Base-by-base conservation (phyloP, 2,888 invertebrate genomes). In the Eucera pruinosa region DNA sequence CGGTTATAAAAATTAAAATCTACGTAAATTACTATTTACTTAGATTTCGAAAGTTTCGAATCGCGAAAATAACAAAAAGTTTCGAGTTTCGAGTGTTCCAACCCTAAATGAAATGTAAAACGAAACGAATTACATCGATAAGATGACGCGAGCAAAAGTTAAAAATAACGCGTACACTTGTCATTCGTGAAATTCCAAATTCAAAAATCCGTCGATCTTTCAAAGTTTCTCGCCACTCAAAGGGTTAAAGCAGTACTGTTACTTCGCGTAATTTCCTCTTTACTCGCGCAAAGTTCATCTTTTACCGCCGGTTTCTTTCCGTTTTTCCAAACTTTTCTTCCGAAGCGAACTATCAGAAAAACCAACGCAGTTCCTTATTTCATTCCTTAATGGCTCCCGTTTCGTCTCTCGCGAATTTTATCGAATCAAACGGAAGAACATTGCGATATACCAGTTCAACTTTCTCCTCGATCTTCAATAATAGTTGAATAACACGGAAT, bases 311-410 rank as follows among this genome's bases (percentile, higher is more conserved):
- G n/a, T 52, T 58, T 54, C 45, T 69, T 69, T 50, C 72, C 18
- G 15, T 62, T 41, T 45, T 20, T 27, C 6, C 25, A 30, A 76
- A 76, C 36, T 76, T 54, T 60, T 36, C 55, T 43, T 50, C 39
- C 18, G 7, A n/a, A 20, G 36, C 27, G 30, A n/a, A n/a, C n/a
- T n/a, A n/a, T 41, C 15, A 33, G 48, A 47, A 69, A 27, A 70
- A 71, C 23, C 30, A 9, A 30, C 18, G 20, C 48, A 18, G 30
- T 65, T 58, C 55, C 68, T 43, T 50, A 58, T 65, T 65, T 78
- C 83, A 80, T 82, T 71, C 78, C 78, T 64, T 77, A 80, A 80
- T 77, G 70, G 57, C 61, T 33, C 30, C 52, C 62, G 64, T 33
- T 43, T 69, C 50, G 70, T 65, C 41, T 47, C 20, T 45, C 20